Conservation (phyloP, 2,888 invertebrate genomes). For the Pristionchus fissidentatus region DNA sequence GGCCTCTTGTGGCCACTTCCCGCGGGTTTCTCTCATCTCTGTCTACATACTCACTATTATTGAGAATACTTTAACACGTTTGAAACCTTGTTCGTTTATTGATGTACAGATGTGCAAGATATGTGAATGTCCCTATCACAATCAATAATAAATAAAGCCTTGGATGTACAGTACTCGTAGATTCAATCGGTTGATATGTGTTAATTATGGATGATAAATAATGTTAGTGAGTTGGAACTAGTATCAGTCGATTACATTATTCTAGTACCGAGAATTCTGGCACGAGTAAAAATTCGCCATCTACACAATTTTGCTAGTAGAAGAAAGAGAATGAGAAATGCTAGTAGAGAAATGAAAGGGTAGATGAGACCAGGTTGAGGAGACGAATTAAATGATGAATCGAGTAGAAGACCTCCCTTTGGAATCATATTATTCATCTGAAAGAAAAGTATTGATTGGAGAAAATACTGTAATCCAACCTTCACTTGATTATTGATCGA, state of each 20-base stretch:
- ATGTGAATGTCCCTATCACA: conserved; percentile 6
- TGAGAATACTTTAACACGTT: background rate
- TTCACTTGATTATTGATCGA: conserved; percentile 38
- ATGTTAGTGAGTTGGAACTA: background rate
- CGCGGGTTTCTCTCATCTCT: background rate
- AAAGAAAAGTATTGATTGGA: background rate
- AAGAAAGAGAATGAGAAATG: conserved; percentile 29
- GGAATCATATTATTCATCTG: conserved; percentile 15
- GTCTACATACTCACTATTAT: conserved; percentile 32
- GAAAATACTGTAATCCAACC: background rate
- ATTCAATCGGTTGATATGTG: conserved; percentile 27
- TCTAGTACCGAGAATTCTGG: conserved; percentile 29
- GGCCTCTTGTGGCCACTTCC: conserved; percentile 13
- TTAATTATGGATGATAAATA: background rate
- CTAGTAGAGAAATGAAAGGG: conserved; percentile 16
- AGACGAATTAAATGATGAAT: conserved; percentile 18
- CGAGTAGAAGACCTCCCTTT: background rate
- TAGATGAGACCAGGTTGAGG: conserved; percentile 47
- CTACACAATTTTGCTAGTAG: conserved; percentile 45
- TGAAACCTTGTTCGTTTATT: background rate
- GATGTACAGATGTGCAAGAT: conserved; percentile 3
- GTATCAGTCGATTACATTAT: conserved; percentile 33
- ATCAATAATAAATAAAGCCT: conserved; percentile 30
- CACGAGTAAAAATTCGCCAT: conserved; percentile 1
- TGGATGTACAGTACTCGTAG: conserved; percentile 11